Percentiles rank a stretch among this genome's conserved stretches.
Conservation (phyloP, 2,797 vertebrate species). For the Syngnathus rostellatus region DNA sequence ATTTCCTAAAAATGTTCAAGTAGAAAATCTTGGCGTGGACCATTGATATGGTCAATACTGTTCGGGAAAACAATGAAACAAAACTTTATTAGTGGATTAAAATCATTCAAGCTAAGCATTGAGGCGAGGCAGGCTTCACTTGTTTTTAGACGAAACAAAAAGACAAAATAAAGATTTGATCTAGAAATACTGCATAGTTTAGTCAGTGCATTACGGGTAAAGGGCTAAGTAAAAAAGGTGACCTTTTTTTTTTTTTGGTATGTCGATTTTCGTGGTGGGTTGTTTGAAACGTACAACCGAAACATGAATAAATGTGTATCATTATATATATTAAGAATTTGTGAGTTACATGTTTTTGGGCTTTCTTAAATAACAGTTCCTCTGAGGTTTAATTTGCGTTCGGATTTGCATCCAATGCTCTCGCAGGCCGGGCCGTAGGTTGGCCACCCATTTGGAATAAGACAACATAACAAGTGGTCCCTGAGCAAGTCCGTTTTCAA, state of each 20-base stretch:
- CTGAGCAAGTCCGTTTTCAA: constrained; percentile 63
- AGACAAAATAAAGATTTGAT: constrained; percentile 12
- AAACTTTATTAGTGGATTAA: background rate
- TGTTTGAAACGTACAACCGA: background rate
- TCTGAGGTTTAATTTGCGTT: constrained; percentile 5
- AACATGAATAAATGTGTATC: background rate
- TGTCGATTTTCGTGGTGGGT: constrained; percentile 19
- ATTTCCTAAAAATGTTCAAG: constrained; percentile 40
- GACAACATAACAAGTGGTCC: constrained; percentile 64
- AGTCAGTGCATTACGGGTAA: constrained; percentile 62
- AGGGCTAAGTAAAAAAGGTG: constrained; percentile 48
- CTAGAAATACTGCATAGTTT: constrained; percentile 78
- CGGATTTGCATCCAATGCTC: background rate
- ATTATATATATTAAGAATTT: background rate
- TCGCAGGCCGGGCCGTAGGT: background rate
- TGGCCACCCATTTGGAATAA: constrained; percentile 53
- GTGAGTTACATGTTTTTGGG: background rate
- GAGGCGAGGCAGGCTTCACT: background rate
- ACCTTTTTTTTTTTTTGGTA: constrained; percentile 62
- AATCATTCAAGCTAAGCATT: background rate
- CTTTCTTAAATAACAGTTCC: background rate
- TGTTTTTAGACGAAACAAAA: background rate
- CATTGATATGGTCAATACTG: constrained; percentile 24
- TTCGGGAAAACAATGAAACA: constrained; percentile 25
- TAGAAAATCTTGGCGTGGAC: constrained; percentile 57